These are phyloP conservation scores for Fragum whitleyi DNA, from an alignment of 2,888 invertebrate species.

Conservation along the genomic window DNA sequence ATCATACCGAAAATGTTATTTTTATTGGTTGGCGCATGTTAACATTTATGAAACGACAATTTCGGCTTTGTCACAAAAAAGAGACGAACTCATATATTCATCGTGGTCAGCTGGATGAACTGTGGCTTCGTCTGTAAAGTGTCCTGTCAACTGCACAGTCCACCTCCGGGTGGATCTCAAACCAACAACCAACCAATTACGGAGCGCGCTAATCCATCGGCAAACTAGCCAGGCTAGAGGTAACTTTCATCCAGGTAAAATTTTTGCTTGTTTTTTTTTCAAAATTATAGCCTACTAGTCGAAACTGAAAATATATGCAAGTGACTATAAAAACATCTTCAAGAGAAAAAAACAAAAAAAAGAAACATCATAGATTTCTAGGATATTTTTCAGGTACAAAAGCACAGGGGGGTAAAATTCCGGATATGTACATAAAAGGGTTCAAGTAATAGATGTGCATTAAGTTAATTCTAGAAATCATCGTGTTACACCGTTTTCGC, in stretches of 20 bases:
- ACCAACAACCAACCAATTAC: background rate
- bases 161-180: background rate
- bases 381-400: no score
- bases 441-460: no score
- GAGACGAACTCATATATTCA: background rate
- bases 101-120: background rate
- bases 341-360: background rate
- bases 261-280: no score
- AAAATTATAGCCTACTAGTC: no score
- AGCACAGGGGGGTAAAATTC: no score
- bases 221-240: background rate
- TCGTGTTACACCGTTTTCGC: no score
- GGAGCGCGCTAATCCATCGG: background rate
- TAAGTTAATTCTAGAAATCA: no score
- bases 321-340: no score
- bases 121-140: background rate
- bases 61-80: background rate
- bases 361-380: background rate
- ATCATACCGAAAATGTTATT: background rate
- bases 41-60: background rate
- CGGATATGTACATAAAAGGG: no score
- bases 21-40: background rate
- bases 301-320: no score
- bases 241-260: background rate
- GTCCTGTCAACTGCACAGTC: background rate